Evolutionary conservation across 1,140 invertebrate species (phyloP).

Genomic region (Nilaparvata lugens): DNA sequence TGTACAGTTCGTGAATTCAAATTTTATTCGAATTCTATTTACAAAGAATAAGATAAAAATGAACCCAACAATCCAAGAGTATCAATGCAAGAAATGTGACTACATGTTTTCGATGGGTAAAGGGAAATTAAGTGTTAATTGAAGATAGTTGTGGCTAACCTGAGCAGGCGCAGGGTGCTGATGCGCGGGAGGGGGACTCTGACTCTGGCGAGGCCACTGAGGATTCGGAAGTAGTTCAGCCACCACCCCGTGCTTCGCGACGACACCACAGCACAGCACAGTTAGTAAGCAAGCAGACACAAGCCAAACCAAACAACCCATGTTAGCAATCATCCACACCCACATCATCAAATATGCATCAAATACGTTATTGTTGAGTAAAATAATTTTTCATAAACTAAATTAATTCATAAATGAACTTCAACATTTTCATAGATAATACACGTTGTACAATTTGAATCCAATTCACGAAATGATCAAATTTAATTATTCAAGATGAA

Average conservation of each 20-base stretch:
- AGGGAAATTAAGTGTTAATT: too few relatives aligned
- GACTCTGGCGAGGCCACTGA: conserved; percentile 43
- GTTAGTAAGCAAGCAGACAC: conserved; percentile 13
- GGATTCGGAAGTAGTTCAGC: conserved; percentile 34
- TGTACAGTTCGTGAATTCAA: too few relatives aligned
- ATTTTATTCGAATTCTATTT: too few relatives aligned
- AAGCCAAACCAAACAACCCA: conserved; percentile 20
- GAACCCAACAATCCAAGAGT: conserved; percentile 5
- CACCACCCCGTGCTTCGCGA: conserved; percentile 31
- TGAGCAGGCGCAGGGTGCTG: conserved; percentile 53
- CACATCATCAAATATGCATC: neutral
- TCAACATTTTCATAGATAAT: too few relatives aligned
- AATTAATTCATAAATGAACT: too few relatives aligned
- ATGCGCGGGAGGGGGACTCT: conserved; percentile 70
- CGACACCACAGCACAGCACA: neutral
- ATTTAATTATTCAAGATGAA: too few relatives aligned
- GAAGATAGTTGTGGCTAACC: neutral
- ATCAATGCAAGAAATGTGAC: neutral
- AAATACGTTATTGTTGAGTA: too few relatives aligned
- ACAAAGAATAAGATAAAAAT: too few relatives aligned
- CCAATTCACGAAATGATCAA: too few relatives aligned
- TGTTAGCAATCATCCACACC: conserved; percentile 33
- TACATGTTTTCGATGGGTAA: too few relatives aligned
- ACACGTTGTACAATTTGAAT: too few relatives aligned
- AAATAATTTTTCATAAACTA: too few relatives aligned